Conservation (phyloP, 2,888 invertebrate species). For the Nemotelus pantherinus region DNA sequence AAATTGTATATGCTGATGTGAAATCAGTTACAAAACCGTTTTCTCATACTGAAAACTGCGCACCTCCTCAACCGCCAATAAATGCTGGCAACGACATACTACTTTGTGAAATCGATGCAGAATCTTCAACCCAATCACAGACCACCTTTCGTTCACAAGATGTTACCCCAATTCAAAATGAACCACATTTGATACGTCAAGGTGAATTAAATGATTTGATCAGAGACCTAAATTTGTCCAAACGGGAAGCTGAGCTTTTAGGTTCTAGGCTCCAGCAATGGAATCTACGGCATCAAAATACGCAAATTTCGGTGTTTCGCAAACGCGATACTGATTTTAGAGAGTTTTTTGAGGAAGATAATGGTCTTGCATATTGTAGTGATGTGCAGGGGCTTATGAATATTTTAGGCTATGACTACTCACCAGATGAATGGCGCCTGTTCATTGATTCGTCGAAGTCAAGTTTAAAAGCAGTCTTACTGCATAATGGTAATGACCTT, state of each 20-base stretch:
- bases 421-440: constrained; percentile 50
- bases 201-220: constrained; percentile 18
- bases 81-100: too few relatives aligned
- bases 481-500: constrained; percentile 50
- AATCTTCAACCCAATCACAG: constrained; percentile 17
- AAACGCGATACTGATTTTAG: constrained; percentile 12
- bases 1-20: too few relatives aligned
- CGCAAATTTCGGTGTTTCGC: constrained; percentile 1
- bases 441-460: constrained; percentile 54
- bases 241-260: constrained; percentile 9
- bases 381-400: constrained; percentile 10
- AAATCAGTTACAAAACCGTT: too few relatives aligned
- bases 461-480: constrained; percentile 53
- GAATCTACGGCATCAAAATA: constrained; percentile 3
- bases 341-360: background rate
- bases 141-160: background rate
- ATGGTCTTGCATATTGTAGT: constrained; percentile 22
- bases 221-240: constrained; percentile 23
- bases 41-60: too few relatives aligned
- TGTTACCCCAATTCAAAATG: constrained; percentile 1
- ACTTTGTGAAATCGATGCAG: constrained; percentile 14
- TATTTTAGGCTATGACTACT: constrained; percentile 4
- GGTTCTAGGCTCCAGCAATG: constrained; percentile 15
- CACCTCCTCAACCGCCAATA: too few relatives aligned
- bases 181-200: constrained; percentile 16